Conservation (phyloP, 2,797 vertebrate species). For the Limnodromus scolopaceus region DNA sequence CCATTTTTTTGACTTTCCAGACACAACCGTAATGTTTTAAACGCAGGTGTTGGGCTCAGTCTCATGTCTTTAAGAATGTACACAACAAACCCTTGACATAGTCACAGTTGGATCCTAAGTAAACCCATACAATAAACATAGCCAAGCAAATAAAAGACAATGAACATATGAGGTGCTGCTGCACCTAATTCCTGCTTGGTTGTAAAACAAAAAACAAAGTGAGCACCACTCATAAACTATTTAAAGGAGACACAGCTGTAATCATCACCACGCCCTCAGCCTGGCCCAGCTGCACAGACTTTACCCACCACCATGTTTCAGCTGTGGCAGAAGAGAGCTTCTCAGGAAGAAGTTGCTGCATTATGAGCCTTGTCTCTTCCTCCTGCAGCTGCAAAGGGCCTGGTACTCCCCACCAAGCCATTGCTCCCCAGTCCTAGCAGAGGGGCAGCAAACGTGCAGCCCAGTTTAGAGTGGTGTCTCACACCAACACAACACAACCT, state of each 20-base stretch:
- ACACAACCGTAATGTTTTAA: background rate
- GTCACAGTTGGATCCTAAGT: background rate
- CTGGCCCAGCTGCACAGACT: background rate
- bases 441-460: accelerated
- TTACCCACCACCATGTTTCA: background rate
- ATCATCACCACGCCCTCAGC: background rate
- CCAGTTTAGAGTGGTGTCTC: background rate
- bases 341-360: background rate
- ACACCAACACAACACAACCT: background rate
- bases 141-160: conserved; percentile 16
- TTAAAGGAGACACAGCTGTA: conserved; percentile 17
- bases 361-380: background rate
- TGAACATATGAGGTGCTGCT: background rate
- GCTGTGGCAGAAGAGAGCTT: background rate
- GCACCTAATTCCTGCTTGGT: background rate
- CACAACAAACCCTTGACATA: background rate
- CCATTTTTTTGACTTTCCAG: conserved; percentile 11
- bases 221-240: background rate
- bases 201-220: conserved; percentile 6
- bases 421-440: background rate
- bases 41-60: background rate
- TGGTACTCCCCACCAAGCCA: background rate
- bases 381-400: background rate
- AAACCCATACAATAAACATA: background rate
- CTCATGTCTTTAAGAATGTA: background rate